Evolutionary conservation across 2,888 invertebrate species (phyloP), one percentile per base, ranked within the genome.

Genomic region (Leptopilina syphax): DNA sequence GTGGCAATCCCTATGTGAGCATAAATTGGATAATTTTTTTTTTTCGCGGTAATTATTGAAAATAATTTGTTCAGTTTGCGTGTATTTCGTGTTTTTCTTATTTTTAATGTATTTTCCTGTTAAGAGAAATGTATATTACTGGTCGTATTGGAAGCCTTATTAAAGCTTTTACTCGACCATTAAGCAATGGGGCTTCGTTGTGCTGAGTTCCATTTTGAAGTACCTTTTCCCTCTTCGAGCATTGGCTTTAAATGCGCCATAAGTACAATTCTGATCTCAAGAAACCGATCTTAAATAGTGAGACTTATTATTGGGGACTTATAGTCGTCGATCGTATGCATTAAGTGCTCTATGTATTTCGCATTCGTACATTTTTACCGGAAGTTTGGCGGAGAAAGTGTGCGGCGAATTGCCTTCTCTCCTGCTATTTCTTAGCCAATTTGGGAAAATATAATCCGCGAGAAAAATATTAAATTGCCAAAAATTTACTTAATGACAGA

Each of bases 281-380:
- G 50, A 70, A 34, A 54, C 70, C 57, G n/a, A 70, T 70, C 54
- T 54, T 34, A 70, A 70, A 70, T 54, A 70, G 54, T 13, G 13
- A 70, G n/a, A 50, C 70, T 34, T 70, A 13, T 27, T 70, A 70
- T 70, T 57, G 3, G 70, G n/a, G 12, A 68, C 47, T 8, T 34
- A 54, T 54, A 54, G 34, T 54, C 13, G 70, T 70, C 27, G 9
- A 50, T 54, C 54, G 27, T 13, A 34, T 8, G 34, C 54, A 34
- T 57, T 57, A 70, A 70, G 57, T 70, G 54, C 70, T n/a, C 70
- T 54, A 70, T 70, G n/a, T 70, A 57, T 70, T 70, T 54, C 54
- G 27, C 54, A 67, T 18, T 67, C 67, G 18, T 50, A 10, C 50
- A 68, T 34, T 68, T 68, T 70, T 7, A 54, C 34, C 70, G 70